Evolutionary conservation across 2,888 invertebrate species (phyloP).

Genomic region (Drosophila recens): DNA sequence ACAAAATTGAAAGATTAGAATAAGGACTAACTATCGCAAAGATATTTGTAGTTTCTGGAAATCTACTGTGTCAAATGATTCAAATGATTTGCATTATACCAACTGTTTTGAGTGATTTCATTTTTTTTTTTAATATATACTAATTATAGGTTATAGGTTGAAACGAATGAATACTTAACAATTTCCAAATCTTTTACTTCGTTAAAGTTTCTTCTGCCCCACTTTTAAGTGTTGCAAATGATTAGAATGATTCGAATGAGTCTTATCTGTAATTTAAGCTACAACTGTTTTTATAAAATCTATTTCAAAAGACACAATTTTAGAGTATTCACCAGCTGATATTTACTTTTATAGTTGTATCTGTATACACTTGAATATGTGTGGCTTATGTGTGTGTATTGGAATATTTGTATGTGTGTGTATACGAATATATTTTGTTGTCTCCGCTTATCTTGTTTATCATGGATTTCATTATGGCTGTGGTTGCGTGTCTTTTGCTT

Average conservation of each 20-base stretch:
- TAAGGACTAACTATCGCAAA: too few species aligned
- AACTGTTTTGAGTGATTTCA: background rate
- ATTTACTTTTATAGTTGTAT: background rate
- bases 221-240: too few species aligned
- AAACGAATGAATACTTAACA: too few species aligned
- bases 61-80: background rate
- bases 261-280: too few species aligned
- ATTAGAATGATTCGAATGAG: too few species aligned
- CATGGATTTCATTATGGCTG: slow-evolving; percentile 78
- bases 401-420: slow-evolving; percentile 8
- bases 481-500: slow-evolving; percentile 78
- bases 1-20: background rate
- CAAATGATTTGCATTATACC: background rate
- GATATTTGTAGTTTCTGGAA: too few species aligned
- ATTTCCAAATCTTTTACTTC: too few species aligned
- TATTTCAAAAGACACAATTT: background rate
- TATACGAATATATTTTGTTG: slow-evolving; percentile 37
- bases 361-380: background rate
- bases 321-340: background rate
- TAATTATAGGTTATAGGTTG: too few species aligned
- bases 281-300: background rate
- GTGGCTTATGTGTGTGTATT: background rate
- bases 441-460: slow-evolving; percentile 78
- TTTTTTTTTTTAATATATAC: too few species aligned
- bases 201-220: too few species aligned